Evolutionary conservation across 2,888 invertebrate genomes (phyloP).

Genomic region (Atherix ibis): DNA sequence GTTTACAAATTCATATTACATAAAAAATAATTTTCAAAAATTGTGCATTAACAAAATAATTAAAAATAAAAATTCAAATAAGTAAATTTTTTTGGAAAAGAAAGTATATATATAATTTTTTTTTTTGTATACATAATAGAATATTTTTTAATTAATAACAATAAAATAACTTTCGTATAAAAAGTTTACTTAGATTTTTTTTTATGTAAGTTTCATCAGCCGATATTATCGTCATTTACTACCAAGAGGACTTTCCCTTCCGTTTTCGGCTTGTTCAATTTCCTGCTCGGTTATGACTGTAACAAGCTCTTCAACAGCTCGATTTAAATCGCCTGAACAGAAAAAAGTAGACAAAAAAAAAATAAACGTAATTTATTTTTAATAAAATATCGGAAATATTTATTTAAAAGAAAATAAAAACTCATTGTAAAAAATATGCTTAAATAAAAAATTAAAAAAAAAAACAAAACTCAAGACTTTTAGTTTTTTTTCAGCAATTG

Average conservation of each 20-base stretch:
- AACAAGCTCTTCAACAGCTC: slow-evolving; percentile 76
- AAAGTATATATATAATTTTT: no score
- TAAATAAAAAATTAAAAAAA: slow-evolving; percentile 8
- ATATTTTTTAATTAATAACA: no score
- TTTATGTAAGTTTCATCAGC: no score
- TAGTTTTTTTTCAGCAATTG: slow-evolving; percentile 7
- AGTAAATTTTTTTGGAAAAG: no score
- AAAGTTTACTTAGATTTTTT: no score
- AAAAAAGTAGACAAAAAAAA: slow-evolving; percentile 23
- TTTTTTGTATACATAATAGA: no score
- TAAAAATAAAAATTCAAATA: no score
- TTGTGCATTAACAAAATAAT: no score
- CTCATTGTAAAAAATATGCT: background rate
- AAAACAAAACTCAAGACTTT: slow-evolving; percentile 8
- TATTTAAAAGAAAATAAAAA: no score
- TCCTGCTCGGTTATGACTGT: slow-evolving; percentile 78
- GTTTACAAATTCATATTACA: no score
- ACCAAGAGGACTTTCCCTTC: slow-evolving; percentile 6
- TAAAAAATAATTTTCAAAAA: no score
- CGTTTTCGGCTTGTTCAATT: slow-evolving; percentile 20
- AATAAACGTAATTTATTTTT: background rate
- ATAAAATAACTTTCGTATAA: no score
- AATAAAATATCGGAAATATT: background rate
- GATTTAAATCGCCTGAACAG: slow-evolving; percentile 62
- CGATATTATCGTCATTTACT: background rate